Evolutionary conservation across 2,113 vertebrate genomes (phyloP).

Genomic region (Scortum barcoo): DNA sequence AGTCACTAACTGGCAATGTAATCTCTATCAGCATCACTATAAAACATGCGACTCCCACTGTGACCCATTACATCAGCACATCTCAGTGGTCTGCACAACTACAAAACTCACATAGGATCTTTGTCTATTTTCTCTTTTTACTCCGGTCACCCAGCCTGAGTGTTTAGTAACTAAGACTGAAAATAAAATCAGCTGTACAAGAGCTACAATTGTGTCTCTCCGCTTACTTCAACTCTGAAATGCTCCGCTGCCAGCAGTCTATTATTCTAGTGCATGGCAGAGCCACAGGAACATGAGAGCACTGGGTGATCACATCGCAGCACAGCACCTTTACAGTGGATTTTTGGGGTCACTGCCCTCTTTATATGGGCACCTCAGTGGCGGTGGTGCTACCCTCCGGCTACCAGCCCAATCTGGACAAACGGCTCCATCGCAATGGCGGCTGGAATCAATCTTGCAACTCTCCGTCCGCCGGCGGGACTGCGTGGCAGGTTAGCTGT

Average conservation of each 20-base stretch:
- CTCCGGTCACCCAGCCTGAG: conserved; percentile 7
- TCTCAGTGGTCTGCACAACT: conserved; percentile 45
- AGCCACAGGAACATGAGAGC: conserved; percentile 31
- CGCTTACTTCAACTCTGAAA: conserved; percentile 30
- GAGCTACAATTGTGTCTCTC: conserved; percentile 43
- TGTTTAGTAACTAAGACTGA: conserved; percentile 49
- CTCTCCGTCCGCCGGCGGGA: neutral
- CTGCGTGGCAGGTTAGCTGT: conserved; percentile 68
- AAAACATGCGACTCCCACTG: conserved; percentile 58
- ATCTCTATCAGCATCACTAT: conserved; percentile 60
- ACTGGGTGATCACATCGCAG: conserved; percentile 41
- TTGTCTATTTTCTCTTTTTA: conserved; percentile 1
- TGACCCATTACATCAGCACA: conserved; percentile 43
- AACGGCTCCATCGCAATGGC: neutral
- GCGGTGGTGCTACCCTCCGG: conserved; percentile 45
- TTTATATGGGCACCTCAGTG: conserved; percentile 48
- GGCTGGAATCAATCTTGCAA: conserved; percentile 1
- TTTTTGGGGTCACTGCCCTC: conserved; percentile 37
- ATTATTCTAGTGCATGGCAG: conserved; percentile 48
- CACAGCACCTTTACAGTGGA: conserved; percentile 30
- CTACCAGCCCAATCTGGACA: conserved; percentile 17
- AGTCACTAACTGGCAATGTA: conserved; percentile 61
- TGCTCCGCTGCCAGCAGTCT: conserved; percentile 33
- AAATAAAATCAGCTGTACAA: conserved; percentile 55
- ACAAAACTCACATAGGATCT: conserved; percentile 45